Percentiles rank a stretch among this genome's conserved stretches.
Conservation (phyloP, 1,140 invertebrate species). For the Drosophila prosaltans region DNA sequence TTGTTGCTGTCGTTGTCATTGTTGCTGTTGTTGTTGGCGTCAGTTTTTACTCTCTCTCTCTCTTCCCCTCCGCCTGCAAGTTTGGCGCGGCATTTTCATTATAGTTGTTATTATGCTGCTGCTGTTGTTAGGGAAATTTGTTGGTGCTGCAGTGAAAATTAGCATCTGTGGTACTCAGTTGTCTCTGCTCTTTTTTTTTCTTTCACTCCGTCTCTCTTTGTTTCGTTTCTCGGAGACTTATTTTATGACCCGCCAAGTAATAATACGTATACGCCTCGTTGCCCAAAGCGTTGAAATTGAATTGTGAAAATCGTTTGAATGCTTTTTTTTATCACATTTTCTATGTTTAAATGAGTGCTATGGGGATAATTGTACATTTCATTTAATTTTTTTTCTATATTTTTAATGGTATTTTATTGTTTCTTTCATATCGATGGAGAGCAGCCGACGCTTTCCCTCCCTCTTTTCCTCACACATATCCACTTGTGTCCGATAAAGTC, state of each 20-base stretch:
- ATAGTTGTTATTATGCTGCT: conserved; percentile 27
- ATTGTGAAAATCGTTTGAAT: background rate
- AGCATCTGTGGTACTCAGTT: conserved; percentile 37
- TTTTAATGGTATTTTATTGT: conserved; percentile 1
- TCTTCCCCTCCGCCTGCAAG: background rate
- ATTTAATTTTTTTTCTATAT: background rate
- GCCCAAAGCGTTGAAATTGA: conserved; percentile 17
- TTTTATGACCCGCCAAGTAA: conserved; percentile 30
- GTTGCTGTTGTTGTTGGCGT: conserved; percentile 10
- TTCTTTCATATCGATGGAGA: background rate
- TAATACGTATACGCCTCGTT: conserved; percentile 51
- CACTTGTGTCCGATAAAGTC: conserved; percentile 12
- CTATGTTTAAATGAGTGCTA: conserved; percentile 3
- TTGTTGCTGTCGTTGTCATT: conserved; percentile 1
- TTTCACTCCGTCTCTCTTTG: background rate
- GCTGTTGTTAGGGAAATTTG: conserved; percentile 23
- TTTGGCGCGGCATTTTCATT: conserved; percentile 45
- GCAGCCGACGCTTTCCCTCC: background rate
- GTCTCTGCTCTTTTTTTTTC: conserved; percentile 16
- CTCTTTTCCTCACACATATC: background rate
- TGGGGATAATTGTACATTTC: no score
- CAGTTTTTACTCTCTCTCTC: background rate
- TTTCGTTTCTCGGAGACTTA: background rate
- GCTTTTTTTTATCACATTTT: conserved; percentile 13
- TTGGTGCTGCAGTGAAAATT: conserved; percentile 39